A percentile compares a stretch with the other conserved stretches of the same genome.
These are phyloP conservation scores for Mythimna pallens DNA, from an alignment of 2,888 invertebrate genomes.

Conservation along the genomic window DNA sequence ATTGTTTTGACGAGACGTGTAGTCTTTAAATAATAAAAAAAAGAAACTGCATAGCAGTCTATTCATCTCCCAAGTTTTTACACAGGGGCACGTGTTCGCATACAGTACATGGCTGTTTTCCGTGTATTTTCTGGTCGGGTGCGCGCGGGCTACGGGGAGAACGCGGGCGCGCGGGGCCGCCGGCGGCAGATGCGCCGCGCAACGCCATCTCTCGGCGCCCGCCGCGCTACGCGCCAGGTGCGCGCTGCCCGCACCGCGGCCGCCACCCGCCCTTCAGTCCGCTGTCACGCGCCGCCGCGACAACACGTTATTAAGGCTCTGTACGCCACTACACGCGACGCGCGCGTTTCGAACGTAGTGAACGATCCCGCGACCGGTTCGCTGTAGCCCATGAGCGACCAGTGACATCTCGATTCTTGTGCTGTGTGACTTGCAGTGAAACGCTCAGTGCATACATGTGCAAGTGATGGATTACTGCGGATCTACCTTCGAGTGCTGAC, in stretches of 20 bases:
- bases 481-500: conserved; percentile 84
- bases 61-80: conserved; percentile 82
- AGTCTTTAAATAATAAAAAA: conserved; percentile 22
- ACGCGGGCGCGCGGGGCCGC: conserved; percentile 71
- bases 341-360: conserved; percentile 90
- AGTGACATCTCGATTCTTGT: conserved; percentile 88
- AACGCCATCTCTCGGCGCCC: conserved; percentile 88
- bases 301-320: conserved; percentile 80
- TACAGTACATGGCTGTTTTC: conserved; percentile 86
- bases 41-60: conserved; percentile 77
- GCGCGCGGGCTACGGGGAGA: conserved; percentile 69
- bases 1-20: conserved; percentile 45
- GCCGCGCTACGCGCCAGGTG: conserved; percentile 81
- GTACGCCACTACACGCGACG: conserved; percentile 84
- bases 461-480: conserved; percentile 89
- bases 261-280: conserved; percentile 88
- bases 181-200: conserved; percentile 88
- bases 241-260: conserved; percentile 86
- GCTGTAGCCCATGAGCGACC: conserved; percentile 86
- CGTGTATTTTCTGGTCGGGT: conserved; percentile 87
- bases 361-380: conserved; percentile 88
- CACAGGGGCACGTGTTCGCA: conserved; percentile 87
- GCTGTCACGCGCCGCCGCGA: conserved; percentile 88
- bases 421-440: conserved; percentile 90
- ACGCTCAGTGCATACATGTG: conserved; percentile 87